Evolutionary conservation across 2,113 vertebrate species (phyloP), one percentile per base, ranked within the genome.

Genomic region (Thamnaconus septentrionalis): DNA sequence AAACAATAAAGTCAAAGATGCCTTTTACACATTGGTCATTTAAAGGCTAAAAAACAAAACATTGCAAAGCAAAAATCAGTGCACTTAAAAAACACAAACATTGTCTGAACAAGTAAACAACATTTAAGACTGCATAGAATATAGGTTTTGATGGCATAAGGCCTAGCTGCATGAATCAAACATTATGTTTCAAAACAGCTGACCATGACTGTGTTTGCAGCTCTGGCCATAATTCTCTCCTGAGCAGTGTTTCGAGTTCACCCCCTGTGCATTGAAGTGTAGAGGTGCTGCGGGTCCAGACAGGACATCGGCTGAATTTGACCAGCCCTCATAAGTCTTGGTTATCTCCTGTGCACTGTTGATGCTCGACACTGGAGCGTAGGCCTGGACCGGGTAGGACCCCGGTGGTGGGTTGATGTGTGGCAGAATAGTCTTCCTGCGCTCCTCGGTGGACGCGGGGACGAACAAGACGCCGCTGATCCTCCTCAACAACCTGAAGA

Each of bases 311-410:
- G 9, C 4, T 0, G 57, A 42, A 9, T 63, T 71, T 0, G 42
- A 53, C 88, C 88, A 90, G 10, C 85, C 87, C 61, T 90, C 85
- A n/a, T 83, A 64, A 4, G 42, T 50, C 8, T 42, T 43, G 5
- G 18, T 8, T 0, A 7, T 4, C 0, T 11, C 18, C 7, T 56
- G 41, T 8, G 53, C 43, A 53, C 67, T 7, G 40, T 63, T 50
- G 1, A 73, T 8, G 56, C 62, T 79, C 52, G 76, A 70, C 43
- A 69, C 3, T 3, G 79, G 82, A 43, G 81, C 85, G 3, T 90
- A 90, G 2, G 78, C 82, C 59, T 90, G 88, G 51, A 88, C 84
- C 0, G 88, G 88, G 69, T 90, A 90, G n/a, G 84, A 85, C 4
- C 87, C 88, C 3, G 88, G 82, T 40, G 79, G 67, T n/a, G 87